Percentiles rank a stretch among this genome's conserved stretches.
Evolutionary conservation across 1,140 invertebrate genomes (phyloP).

Genomic region (Zaprionus nigranus): DNA sequence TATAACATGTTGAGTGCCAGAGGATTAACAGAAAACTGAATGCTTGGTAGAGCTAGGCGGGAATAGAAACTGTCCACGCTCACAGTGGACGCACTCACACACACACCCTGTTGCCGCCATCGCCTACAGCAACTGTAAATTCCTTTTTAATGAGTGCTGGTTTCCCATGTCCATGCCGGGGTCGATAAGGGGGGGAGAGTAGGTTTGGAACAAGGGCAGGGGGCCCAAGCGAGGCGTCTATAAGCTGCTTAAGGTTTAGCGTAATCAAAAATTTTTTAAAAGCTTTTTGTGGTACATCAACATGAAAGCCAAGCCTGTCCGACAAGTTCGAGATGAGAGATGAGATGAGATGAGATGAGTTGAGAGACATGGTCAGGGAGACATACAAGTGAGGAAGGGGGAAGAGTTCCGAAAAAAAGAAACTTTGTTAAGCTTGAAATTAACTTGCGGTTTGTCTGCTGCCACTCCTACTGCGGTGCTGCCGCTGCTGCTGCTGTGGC

Average conservation of each 20-base stretch:
- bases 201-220: background rate
- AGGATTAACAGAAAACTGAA: slow-evolving; percentile 74
- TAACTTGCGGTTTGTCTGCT: slow-evolving; percentile 79
- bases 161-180: slow-evolving; percentile 40
- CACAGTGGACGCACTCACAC: slow-evolving; percentile 3
- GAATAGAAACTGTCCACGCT: slow-evolving; percentile 43
- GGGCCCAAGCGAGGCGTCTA: slow-evolving; percentile 35
- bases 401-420: slow-evolving; percentile 39
- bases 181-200: background rate
- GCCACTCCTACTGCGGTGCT: background rate
- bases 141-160: slow-evolving; percentile 82
- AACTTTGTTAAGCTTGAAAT: slow-evolving; percentile 81
- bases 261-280: slow-evolving; percentile 83
- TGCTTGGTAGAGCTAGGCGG: slow-evolving; percentile 22
- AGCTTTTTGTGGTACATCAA: slow-evolving; percentile 78
- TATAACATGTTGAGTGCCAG: slow-evolving; percentile 84
- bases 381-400: background rate
- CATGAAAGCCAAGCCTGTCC: slow-evolving; percentile 54
- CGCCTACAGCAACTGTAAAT: slow-evolving; percentile 58
- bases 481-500: slow-evolving; percentile 27
- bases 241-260: slow-evolving; percentile 81
- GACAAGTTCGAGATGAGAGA: slow-evolving; percentile 26
- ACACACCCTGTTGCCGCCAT: background rate
- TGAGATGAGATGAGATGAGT: slow-evolving; percentile 23
- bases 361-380: slow-evolving; percentile 4